Base-by-base conservation (phyloP, 1,140 invertebrate species). In the Caerostris extrusa region DNA sequence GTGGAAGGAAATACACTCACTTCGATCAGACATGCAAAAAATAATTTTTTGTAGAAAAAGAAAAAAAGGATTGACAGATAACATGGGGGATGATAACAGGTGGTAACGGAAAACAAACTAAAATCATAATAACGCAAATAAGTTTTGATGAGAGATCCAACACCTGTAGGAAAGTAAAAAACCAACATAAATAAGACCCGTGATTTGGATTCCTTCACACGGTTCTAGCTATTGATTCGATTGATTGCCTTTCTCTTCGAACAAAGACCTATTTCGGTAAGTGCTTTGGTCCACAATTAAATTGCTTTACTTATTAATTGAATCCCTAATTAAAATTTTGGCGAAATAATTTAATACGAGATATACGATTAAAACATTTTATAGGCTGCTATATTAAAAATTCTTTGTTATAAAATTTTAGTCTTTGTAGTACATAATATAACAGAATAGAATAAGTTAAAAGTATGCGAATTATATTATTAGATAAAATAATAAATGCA, bases 61-160 rank as follows among this genome's bases (percentile, higher is more conserved):
- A n/a, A 50, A 77, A 77, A 77, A 77, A 77, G 50, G 7, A 1
- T 53, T 77, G 71, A 77, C 71, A 77, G 71, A 77, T 77, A 77
- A 2, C 10, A 53, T 77, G 71, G 71, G 71, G 50, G 71, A 77
- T 8, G 71, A 77, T 8, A 77, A 4, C 71, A 77, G 71, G 53
- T 77, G 71, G 50, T 77, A 19, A 12, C 12, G 71, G 50, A n/a
- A 67, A 67, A 34, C 34, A 34, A 34, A 34, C 34, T 34, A 34
- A 34, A n/a, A 50, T 19, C 8, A 77, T 34, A 53, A 50, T 50
- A 34, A 5, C 71, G 71, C 8, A 77, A 77, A 53, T 34, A 14
- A 77, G 71, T 77, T 77, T 77, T 5, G 71, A 53, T 77, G 53
- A 50, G 71, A 77, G 34, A 50, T 77, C 34, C 34, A 77, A 77